A percentile compares a stretch with the other conserved stretches of the same genome.
phyloP scores from a whole-genome alignment of 2,888 invertebrate species.

The Ethmia dodecea region DNA sequence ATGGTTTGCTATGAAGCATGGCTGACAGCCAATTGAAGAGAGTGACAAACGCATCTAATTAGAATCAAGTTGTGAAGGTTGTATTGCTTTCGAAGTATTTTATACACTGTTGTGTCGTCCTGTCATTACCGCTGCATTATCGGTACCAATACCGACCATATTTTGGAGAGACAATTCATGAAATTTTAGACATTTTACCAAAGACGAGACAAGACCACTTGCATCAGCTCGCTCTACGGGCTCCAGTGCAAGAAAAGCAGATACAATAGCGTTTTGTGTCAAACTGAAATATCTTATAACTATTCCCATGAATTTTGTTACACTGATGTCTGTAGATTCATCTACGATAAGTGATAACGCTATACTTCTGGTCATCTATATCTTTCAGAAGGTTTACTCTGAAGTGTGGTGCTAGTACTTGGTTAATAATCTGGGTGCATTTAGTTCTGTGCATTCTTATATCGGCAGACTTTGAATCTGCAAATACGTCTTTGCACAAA shows the following conservation, averaged over 20 bases:
- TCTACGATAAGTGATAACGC: constrained; percentile 6
- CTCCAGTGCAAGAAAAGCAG: constrained; percentile 8
- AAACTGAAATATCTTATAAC: constrained; percentile 8
- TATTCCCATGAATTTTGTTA: constrained; percentile 1
- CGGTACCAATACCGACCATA: constrained; percentile 18
- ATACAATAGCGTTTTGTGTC: constrained; percentile 6
- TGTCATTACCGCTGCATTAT: constrained; percentile 29
- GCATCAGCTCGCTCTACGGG: constrained; percentile 9
- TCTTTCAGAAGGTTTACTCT: constrained; percentile 12
- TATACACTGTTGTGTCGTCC: constrained; percentile 24
- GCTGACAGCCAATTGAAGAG: constrained; percentile 24
- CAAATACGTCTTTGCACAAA: constrained; percentile 10
- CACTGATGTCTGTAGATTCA: constrained; percentile 12
- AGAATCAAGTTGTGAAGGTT: constrained; percentile 14
- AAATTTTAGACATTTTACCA: neutral
- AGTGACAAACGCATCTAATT: constrained; percentile 17
- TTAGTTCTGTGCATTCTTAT: constrained; percentile 11
- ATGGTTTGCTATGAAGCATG: constrained; percentile 24
- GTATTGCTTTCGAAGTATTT: constrained; percentile 17
- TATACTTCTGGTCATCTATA: constrained; percentile 12
- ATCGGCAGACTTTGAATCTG: constrained; percentile 10
- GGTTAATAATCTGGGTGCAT: constrained; percentile 15
- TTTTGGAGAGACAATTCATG: neutral
- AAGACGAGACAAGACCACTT: constrained; percentile 6
- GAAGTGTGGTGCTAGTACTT: constrained; percentile 15